Evolutionary conservation across 2,797 vertebrate genomes (phyloP), one percentile per base, ranked within the genome.

Genomic region (Cirrhinus molitorella): DNA sequence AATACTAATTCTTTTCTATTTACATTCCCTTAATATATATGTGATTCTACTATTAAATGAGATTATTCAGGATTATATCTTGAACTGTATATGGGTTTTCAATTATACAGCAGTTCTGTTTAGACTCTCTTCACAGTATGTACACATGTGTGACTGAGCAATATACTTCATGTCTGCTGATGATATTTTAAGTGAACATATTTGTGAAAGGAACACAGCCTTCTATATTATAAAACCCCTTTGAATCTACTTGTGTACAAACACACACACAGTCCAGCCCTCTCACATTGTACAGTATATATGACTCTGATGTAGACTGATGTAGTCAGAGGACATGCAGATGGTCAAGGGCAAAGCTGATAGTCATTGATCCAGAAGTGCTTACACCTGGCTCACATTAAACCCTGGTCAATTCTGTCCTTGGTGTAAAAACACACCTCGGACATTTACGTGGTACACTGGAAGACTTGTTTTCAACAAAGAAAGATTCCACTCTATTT

Each of bases 401-500:
- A 71, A 84, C 87, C 74, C 87, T 88, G 84, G 61, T 67, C 49
- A 84, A 25, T 82, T 80, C 49, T 70, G 71, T 78, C 85, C 84
- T 78, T 63, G 82, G 66, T 63, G 65, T 61, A 63, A 85, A 89
- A 85, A 80, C 83, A 63, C 79, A 78, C 87, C 82, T 85, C 40
- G 2, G 75, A 76, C 86, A 74, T 49, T 65, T 70, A 71, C 34
- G 51, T 45, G 21, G 84, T 61, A 83, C 83, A 79, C 72, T 89
- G 88, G 88, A 89, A 89, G 88, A 89, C 88, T 53, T 85, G 82
- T 87, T 85, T 68, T 81, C 75, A 76, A 75, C 63, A 83, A 80
- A 71, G 47, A 80, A 67, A 45, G 23, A 53, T 71, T 70, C 68
- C 43, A 71, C 74, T 77, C 45, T 70, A 25, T 80, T 63, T 72